These are phyloP conservation scores for Astyanax mexicanus DNA, from an alignment of 2,797 vertebrate species.

Conservation along the genomic window DNA sequence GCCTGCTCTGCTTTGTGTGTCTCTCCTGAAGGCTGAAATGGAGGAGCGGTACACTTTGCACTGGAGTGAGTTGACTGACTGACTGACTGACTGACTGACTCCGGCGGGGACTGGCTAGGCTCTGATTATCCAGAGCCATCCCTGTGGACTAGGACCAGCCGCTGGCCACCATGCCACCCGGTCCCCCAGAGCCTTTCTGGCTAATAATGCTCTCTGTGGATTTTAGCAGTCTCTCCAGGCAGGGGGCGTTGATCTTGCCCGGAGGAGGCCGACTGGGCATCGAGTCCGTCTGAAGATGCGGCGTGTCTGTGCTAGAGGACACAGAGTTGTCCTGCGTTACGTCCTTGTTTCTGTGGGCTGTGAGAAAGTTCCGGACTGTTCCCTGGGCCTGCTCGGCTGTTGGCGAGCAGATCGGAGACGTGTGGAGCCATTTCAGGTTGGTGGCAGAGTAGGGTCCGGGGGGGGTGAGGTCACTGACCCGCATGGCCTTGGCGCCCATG, in stretches of 20 bases:
- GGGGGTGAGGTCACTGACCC: conserved; percentile 75
- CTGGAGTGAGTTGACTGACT: conserved; percentile 36
- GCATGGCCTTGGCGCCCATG: conserved; percentile 65
- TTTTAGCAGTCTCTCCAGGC: conserved; percentile 83
- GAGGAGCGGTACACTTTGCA: conserved; percentile 60
- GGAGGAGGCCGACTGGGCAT: conserved; percentile 66
- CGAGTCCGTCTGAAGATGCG: conserved; percentile 67
- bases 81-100: conserved; percentile 35
- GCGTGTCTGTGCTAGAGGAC: conserved; percentile 81
- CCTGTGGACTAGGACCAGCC: conserved; percentile 77
- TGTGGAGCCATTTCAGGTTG: conserved; percentile 84
- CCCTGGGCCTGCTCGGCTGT: conserved; percentile 72
- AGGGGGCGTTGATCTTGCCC: conserved; percentile 82
- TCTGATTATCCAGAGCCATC: conserved; percentile 47
- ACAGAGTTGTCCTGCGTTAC: conserved; percentile 81
- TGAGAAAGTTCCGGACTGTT: conserved; percentile 55
- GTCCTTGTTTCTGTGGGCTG: conserved; percentile 68
- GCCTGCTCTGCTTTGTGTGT: conserved; percentile 59
- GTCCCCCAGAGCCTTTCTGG: conserved; percentile 66
- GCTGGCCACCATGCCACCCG: conserved; percentile 63
- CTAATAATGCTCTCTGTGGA: conserved; percentile 83
- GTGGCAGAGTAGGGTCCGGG: conserved; percentile 76
- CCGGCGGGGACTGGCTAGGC: conserved; percentile 6
- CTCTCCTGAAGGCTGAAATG: conserved; percentile 78
- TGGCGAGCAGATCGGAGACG: conserved; percentile 79